Conservation (phyloP, 2,888 invertebrate species). For the Drosophila eohydei region DNA sequence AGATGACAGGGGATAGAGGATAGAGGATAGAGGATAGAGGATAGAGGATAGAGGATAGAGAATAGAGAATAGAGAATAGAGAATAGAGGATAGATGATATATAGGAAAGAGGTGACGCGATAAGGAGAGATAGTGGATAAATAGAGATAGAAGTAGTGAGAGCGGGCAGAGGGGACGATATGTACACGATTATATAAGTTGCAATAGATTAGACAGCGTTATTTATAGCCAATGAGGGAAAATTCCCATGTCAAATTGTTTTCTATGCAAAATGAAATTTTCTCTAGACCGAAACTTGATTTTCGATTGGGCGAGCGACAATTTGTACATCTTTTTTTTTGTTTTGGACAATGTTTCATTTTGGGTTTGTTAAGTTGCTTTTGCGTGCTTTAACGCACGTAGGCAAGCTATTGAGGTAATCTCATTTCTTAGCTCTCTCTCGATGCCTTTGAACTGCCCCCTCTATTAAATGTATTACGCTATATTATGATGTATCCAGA, state of each 20-base stretch:
- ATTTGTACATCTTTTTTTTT: not conserved
- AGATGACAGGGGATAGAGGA: not conserved
- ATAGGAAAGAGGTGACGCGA: not conserved
- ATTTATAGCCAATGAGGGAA: conserved; percentile 20
- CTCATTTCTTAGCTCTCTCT: not conserved
- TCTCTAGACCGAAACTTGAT: not conserved
- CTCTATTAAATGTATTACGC: too few species aligned
- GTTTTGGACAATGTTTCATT: not conserved
- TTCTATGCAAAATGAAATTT: not conserved
- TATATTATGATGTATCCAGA: not conserved
- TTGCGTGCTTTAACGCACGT: conserved; percentile 34
- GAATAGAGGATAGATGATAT: not conserved
- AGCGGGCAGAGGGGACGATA: conserved; percentile 5
- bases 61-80: not conserved
- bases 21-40: not conserved
- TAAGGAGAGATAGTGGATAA: not conserved
- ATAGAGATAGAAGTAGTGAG: not conserved
- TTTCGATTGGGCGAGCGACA: too few species aligned
- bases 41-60: not conserved
- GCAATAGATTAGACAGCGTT: conserved; percentile 27
- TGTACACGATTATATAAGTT: conserved; percentile 42
- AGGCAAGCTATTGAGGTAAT: conserved; percentile 15
- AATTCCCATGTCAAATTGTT: not conserved
- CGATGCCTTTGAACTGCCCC: not conserved
- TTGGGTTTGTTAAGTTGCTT: not conserved